Evolutionary conservation across 2,113 vertebrate species (phyloP).

Genomic region (Columba janthina): DNA sequence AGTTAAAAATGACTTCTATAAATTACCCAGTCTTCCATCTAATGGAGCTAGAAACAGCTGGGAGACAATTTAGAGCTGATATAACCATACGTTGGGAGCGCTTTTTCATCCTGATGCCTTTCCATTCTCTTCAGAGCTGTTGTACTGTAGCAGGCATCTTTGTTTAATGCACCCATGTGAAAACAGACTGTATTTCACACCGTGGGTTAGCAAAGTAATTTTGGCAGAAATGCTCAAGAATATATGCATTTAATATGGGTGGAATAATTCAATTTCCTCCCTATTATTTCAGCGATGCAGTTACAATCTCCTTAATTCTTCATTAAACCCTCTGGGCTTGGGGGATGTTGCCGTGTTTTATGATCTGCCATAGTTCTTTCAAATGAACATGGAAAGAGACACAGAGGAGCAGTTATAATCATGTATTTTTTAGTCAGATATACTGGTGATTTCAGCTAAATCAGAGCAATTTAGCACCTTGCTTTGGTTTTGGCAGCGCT

Average conservation of each 20-base stretch:
- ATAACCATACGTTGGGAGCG: conserved; percentile 30
- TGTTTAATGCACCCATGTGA: conserved; percentile 72
- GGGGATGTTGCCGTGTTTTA: conserved; percentile 51
- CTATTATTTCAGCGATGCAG: conserved; percentile 68
- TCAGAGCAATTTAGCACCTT: conserved; percentile 18
- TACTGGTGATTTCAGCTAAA: conserved; percentile 27
- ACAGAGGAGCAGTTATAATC: conserved; percentile 57
- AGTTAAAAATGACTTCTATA: conserved; percentile 79
- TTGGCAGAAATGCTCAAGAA: conserved; percentile 67
- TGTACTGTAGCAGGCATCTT: conserved; percentile 27
- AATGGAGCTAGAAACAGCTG: conserved; percentile 76
- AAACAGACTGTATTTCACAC: conserved; percentile 69
- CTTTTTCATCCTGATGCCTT: conserved; percentile 71
- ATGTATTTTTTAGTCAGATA: conserved; percentile 42
- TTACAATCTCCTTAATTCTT: conserved; percentile 74
- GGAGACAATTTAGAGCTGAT: conserved; percentile 75
- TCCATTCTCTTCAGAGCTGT: conserved; percentile 42
- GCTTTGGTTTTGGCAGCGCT: neutral
- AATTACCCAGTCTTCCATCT: conserved; percentile 75
- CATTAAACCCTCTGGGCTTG: conserved; percentile 71
- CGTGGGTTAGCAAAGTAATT: conserved; percentile 47
- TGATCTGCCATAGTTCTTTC: conserved; percentile 38
- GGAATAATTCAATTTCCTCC: conserved; percentile 75
- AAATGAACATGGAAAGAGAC: conserved; percentile 54
- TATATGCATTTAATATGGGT: conserved; percentile 70